Base-by-base conservation (phyloP, 1,140 invertebrate genomes). In the Tetraneura akinire region DNA sequence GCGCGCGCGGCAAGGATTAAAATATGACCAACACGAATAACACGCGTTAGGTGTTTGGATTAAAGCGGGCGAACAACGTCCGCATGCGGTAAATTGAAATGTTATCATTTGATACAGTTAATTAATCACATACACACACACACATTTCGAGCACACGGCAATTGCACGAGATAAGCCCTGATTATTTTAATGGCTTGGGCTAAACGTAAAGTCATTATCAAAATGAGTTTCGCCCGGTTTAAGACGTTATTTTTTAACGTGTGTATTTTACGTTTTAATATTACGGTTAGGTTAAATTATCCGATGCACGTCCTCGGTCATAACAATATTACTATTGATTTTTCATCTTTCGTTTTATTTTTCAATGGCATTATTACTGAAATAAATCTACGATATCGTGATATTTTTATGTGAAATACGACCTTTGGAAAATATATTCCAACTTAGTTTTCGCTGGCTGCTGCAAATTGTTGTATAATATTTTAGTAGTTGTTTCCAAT, bases 51-150 rank as follows among this genome's bases (percentile, higher is more conserved):
- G 47, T 32, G 16, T 49, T 32, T 1, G 29, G 47, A 71, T 14
- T 32, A 9, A 29, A 70, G 51, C n/a, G 2, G 47, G 26, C 8
- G 13, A 16, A 26, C 23, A 26, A 49, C 3, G 6, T 1, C 29
- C 8, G 8, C 21, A 13, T n/a, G n/a, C n/a, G n/a, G n/a, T 70
- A 29, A 70, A 70, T 49, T 42, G 23, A 70, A 45, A 49, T 13
- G 14, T 70, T 49, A 49, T 51, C n/a, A 45, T 16, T 32, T 16
- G 16, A 26, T 70, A 49, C 29, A 6, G 8, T 49, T 70, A 49
- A 49, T 71, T 29, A 51, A 71, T 51, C 45, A 29, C 45, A 32
- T 26, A n/a, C n/a, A n/a, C n/a, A n/a, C n/a, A n/a, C n/a, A n/a
- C n/a, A n/a, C n/a, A n/a, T n/a, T 71, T 37, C 64, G 1, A 26